These are phyloP conservation scores for Tetragnatha montana DNA, from an alignment of 2,888 invertebrate genomes.

Conservation along the genomic window DNA sequence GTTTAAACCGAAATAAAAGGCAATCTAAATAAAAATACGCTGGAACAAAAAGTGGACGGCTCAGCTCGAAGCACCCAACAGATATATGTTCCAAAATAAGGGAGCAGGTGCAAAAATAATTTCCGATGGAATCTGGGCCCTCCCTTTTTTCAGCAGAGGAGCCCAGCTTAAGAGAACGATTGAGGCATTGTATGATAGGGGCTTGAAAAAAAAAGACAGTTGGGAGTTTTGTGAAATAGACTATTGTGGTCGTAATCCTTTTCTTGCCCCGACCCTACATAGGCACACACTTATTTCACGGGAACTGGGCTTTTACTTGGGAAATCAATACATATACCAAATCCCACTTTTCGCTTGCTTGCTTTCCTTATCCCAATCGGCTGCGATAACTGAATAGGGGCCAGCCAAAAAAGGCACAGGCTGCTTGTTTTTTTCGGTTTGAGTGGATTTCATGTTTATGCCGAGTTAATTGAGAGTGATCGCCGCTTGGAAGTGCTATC, in stretches of 20 bases:
- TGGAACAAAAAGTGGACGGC: not conserved
- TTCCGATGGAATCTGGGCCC: conserved; percentile 65
- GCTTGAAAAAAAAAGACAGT: conserved; percentile 14
- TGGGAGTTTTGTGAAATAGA: conserved; percentile 44
- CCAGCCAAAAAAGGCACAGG: conserved; percentile 22
- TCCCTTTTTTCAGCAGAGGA: conserved; percentile 52
- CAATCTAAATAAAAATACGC: not conserved
- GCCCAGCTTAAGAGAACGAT: conserved; percentile 58
- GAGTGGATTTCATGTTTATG: not conserved
- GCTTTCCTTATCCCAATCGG: conserved; percentile 47
- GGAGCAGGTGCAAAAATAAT: conserved; percentile 70
- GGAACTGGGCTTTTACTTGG: conserved; percentile 48
- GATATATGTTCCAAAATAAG: conserved; percentile 64
- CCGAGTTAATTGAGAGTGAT: not conserved
- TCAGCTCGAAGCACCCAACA: not conserved
- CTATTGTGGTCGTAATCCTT: conserved; percentile 68
- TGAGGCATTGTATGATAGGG: conserved; percentile 59
- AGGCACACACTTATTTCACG: conserved; percentile 68
- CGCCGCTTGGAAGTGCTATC: not conserved
- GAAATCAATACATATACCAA: conserved; percentile 71
- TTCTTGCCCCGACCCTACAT: conserved; percentile 22
- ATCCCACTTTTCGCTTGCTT: conserved; percentile 60
- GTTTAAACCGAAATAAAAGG: not conserved
- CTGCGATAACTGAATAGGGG: conserved; percentile 50
- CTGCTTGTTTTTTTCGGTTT: not conserved